Base-by-base conservation (phyloP, 2,113 vertebrate genomes). In the Deroptyus accipitrinus region DNA sequence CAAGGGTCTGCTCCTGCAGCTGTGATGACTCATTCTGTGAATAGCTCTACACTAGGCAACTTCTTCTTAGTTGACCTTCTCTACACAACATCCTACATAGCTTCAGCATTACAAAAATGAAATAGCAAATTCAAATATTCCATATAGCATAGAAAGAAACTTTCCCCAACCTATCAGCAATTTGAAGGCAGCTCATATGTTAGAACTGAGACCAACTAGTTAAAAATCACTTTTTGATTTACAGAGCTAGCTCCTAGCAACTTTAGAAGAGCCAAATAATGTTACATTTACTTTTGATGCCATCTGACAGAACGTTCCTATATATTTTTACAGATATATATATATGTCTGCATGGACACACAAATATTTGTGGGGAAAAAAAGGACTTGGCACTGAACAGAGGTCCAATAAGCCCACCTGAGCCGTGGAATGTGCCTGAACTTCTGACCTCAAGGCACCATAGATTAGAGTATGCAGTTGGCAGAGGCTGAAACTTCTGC, bases 271-370 rank as follows among this genome's bases (percentile, higher is more conserved):
- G 81, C 12, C 14, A 52, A 86, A 86, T 69, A 86, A 77, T 55
- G 57, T 92, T 80, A 83, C 30, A 57, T 68, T 80, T 81, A 77
- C 39, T 67, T 94, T 68, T 84, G 19, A 77, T 68, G 64, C 83
- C 90, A 94, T 91, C 93, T 97, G 93, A 95, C 46, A 85, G 55
- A 86, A 87, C 57, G 46, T 55, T 59, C 42, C 46, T 57, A n/a
- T 42, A 11, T 67, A 72, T 51, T 57, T 76, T 76, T 30, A 55
- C 31, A 57, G 33, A 15, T 31, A 20, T 57, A 66, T 57, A 66
- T 16, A 6, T 64, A 30, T 10, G 37, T 27, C 44, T 3, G 17
- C 4, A 33, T 12, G 54, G 9, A 61, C 22, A 30, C 17, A 76
- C 7, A 92, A 19, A 88, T 10, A 42, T 51, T 82, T 86, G 52